Percentiles rank a stretch among this genome's conserved stretches.
Conservation (phyloP, 2,888 invertebrate species). For the Caenorhabditis japonica region DNA sequence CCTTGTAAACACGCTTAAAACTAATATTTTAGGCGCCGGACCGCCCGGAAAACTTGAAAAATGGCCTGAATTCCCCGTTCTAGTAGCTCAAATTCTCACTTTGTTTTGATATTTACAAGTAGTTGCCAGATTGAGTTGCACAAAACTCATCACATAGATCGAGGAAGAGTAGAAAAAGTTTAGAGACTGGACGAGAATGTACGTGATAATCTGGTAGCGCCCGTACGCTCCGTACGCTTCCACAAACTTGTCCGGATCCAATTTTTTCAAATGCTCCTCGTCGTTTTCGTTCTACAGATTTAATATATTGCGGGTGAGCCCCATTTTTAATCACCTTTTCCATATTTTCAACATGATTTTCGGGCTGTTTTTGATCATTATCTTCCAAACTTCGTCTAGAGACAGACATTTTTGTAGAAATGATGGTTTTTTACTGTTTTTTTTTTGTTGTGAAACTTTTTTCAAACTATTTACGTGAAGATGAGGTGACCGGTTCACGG, state of each 20-base stretch:
- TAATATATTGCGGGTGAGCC: no score
- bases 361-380: conserved; percentile 19
- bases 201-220: conserved; percentile 49
- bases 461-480: neutral
- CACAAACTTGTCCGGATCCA: conserved; percentile 48
- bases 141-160: conserved; percentile 51
- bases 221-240: conserved; percentile 47
- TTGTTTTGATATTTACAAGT: conserved; percentile 23
- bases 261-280: conserved; percentile 21
- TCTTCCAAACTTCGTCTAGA: conserved; percentile 38
- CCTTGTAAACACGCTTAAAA: no score
- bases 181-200: conserved; percentile 40
- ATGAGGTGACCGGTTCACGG: neutral
- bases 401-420: conserved; percentile 21
- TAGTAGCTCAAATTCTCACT: conserved; percentile 1
- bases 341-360: conserved; percentile 4
- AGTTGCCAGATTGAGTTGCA: conserved; percentile 32
- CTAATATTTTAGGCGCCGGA: no score
- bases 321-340: neutral
- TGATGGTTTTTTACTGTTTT: no score
- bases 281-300: conserved; percentile 4
- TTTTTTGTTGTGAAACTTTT: no score
- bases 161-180: conserved; percentile 55
- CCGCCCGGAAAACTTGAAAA: no score
- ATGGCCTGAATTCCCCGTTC: neutral